phyloP scores from a whole-genome alignment of 2,888 invertebrate species.

The Laothoe populi region DNA sequence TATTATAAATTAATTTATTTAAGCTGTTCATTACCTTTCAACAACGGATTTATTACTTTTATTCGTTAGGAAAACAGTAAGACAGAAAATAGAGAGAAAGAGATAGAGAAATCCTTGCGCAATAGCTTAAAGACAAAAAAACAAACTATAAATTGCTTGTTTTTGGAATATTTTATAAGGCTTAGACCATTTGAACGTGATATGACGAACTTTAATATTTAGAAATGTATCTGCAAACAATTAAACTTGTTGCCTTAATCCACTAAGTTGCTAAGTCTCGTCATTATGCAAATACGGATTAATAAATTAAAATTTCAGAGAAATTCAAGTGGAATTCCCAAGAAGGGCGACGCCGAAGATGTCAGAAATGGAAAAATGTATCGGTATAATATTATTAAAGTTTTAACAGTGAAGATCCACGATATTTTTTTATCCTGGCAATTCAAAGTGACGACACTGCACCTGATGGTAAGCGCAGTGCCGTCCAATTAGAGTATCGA shows the following conservation, averaged over 20 bases:
- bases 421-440: no score
- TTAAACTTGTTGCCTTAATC: constrained; percentile 25
- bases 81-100: no score
- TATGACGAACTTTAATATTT: neutral
- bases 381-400: neutral
- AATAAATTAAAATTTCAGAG: constrained; percentile 63
- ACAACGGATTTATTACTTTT: neutral
- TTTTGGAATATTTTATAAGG: no score
- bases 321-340: constrained; percentile 53
- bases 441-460: no score
- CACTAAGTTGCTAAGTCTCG: constrained; percentile 20
- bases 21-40: neutral
- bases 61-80: no score
- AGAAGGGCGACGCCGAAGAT: constrained; percentile 21
- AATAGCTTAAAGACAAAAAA: no score
- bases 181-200: neutral
- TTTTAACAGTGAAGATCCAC: no score
- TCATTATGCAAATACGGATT: constrained; percentile 61
- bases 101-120: no score
- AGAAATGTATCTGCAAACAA: constrained; percentile 15
- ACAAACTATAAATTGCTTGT: no score
- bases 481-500: no score
- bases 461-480: no score
- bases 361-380: constrained; percentile 7
- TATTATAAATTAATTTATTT: neutral